These are phyloP conservation scores for Biston stratarius DNA, from an alignment of 2,888 invertebrate genomes.

Conservation along the genomic window DNA sequence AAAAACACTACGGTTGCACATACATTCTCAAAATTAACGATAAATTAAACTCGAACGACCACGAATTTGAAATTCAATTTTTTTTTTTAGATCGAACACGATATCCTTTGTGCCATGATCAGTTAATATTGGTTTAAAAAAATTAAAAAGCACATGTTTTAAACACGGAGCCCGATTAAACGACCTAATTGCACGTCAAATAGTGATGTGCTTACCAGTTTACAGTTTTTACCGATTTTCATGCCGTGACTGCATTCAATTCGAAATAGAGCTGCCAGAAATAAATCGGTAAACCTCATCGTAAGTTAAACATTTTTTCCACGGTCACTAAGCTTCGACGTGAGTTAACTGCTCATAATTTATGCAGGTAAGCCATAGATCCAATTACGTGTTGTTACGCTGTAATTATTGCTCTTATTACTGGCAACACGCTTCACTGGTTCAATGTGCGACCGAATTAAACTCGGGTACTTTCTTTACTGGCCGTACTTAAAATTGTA, in stretches of 20 bases:
- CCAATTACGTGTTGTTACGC: constrained; percentile 76
- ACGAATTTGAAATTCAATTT: constrained; percentile 39
- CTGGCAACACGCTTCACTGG: constrained; percentile 70
- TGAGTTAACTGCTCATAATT: constrained; percentile 66
- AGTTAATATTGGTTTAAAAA: constrained; percentile 36
- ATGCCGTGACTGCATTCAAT: constrained; percentile 53
- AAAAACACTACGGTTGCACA: background rate
- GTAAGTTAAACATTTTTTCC: constrained; percentile 65
- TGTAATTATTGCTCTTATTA: constrained; percentile 73
- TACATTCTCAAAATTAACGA: constrained; percentile 25
- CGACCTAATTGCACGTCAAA: constrained; percentile 50
- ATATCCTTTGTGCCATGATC: constrained; percentile 36
- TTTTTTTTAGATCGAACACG: constrained; percentile 33
- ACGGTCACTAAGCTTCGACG: constrained; percentile 60
- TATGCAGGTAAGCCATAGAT: constrained; percentile 72
- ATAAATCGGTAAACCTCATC: constrained; percentile 70
- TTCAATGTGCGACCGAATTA: constrained; percentile 49
- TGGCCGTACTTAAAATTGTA: constrained; percentile 10
- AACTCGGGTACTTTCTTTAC: background rate
- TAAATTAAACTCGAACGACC: constrained; percentile 18
- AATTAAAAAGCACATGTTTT: constrained; percentile 37
- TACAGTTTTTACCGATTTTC: constrained; percentile 33
- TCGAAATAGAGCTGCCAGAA: constrained; percentile 48
- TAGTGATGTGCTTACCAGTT: constrained; percentile 45
- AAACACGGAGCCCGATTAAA: constrained; percentile 41